Evolutionary conservation across 2,113 vertebrate species (phyloP).

Genomic region (Nymphicus hollandicus): DNA sequence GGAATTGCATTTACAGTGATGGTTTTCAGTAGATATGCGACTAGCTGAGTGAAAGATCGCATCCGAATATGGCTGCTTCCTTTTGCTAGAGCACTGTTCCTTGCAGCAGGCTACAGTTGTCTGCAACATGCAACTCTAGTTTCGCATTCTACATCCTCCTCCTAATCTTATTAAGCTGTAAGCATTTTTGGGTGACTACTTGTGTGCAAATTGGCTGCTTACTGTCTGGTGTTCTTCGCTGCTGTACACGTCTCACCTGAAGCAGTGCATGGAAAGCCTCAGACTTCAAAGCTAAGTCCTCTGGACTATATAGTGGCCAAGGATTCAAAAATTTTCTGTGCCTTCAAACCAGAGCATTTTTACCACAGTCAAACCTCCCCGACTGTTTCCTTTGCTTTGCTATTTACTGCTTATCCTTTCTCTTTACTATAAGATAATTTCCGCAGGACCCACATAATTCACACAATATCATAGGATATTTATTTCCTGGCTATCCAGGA

Average conservation of each 20-base stretch:
- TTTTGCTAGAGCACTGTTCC: accelerated
- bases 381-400: not conserved
- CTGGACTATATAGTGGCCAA: not conserved
- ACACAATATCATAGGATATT: accelerated
- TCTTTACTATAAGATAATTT: not conserved
- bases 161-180: not conserved
- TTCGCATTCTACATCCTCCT: not conserved
- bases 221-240: not conserved
- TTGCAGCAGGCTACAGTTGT: not conserved
- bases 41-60: not conserved
- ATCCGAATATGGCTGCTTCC: not conserved
- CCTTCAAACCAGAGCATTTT: not conserved
- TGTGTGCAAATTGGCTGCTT: not conserved
- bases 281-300: not conserved
- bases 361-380: not conserved
- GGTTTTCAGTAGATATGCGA: not conserved
- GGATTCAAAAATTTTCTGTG: not conserved
- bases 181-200: not conserved
- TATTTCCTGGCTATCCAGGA: not conserved
- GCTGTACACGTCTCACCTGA: not conserved
- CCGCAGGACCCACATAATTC: not conserved
- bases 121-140: not conserved
- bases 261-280: not conserved
- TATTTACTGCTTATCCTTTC: not conserved
- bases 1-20: not conserved